Percentiles rank a stretch among this genome's conserved stretches.
phyloP scores from a whole-genome alignment of 1,140 invertebrate species.

The Akabosia matsudoensis region DNA sequence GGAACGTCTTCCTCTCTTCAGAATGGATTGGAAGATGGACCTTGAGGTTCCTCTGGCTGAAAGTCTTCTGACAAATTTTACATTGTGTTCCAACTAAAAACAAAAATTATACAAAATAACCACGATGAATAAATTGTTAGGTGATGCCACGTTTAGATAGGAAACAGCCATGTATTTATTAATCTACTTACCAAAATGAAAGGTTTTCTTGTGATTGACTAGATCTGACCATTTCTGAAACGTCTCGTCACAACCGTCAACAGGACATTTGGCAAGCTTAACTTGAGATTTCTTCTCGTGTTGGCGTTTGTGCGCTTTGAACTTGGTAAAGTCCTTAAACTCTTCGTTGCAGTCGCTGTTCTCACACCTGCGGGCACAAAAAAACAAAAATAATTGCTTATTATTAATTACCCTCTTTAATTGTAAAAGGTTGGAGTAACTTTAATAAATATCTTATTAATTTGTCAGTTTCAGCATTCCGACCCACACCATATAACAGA shows the following conservation, averaged over 20 bases:
- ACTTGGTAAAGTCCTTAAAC: neutral
- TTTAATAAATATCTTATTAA: neutral
- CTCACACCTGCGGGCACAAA: neutral
- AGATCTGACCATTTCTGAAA: slow-evolving; percentile 5
- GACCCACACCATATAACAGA: neutral
- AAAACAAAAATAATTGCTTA: neutral
- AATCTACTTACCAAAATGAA: neutral
- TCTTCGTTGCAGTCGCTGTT: neutral
- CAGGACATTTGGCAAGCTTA: neutral
- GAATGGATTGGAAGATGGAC: slow-evolving; percentile 22
- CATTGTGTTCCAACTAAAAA: neutral
- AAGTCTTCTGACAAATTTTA: slow-evolving; percentile 9
- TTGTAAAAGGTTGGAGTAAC: neutral
- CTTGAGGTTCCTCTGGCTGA: neutral
- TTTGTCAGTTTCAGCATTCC: neutral
- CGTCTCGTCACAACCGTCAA: neutral
- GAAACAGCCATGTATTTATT: too few relatives aligned
- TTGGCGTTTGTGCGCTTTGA: neutral
- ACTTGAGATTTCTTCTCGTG: neutral
- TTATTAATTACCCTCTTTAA: neutral
- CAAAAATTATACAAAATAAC: too few relatives aligned
- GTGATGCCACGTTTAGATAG: too few relatives aligned
- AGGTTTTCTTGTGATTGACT: slow-evolving; percentile 3
- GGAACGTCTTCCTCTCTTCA: slow-evolving; percentile 19
- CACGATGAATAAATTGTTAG: too few relatives aligned